Conservation (phyloP, 2,888 invertebrate genomes). For the Pardosa pseudoannulata region DNA sequence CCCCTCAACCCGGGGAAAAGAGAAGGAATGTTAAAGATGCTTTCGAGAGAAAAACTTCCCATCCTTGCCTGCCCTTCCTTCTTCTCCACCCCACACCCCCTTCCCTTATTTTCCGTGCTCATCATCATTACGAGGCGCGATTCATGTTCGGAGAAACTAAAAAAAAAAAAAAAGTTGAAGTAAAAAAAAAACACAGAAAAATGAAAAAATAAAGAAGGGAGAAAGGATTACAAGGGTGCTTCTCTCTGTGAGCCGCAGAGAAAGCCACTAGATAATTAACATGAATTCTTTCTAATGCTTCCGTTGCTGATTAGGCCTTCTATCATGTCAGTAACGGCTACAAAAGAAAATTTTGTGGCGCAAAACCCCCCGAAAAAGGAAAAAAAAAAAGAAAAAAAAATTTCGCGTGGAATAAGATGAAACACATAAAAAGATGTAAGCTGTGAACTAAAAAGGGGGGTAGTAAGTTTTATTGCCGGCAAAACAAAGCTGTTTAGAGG, state of each 20-base stretch:
- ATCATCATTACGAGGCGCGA: slow-evolving; percentile 50
- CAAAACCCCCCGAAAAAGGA: too few relatives aligned
- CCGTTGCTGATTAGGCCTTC: slow-evolving; percentile 55
- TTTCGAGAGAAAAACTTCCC: not conserved
- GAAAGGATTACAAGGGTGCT: slow-evolving; percentile 22
- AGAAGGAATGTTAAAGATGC: too few relatives aligned
- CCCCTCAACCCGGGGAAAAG: not conserved
- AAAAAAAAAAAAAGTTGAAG: not conserved
- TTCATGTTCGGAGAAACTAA: not conserved
- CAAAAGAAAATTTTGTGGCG: slow-evolving; percentile 8
- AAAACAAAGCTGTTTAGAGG: slow-evolving; percentile 1
- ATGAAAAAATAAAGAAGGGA: slow-evolving; percentile 12
- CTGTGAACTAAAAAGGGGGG: slow-evolving; percentile 24
- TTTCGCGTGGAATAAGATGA: not conserved
- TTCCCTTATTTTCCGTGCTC: slow-evolving; percentile 41
- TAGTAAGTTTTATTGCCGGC: slow-evolving; percentile 46
- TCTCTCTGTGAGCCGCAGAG: not conserved
- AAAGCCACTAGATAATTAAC: slow-evolving; percentile 60
- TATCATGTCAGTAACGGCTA: slow-evolving; percentile 18
- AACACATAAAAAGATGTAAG: slow-evolving; percentile 20
- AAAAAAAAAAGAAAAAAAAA: too few relatives aligned
- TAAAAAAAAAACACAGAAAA: not conserved
- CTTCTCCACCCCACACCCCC: not conserved
- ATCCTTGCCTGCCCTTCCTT: not conserved
- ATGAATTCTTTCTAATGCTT: slow-evolving; percentile 43